Conservation (phyloP, 2,888 invertebrate species). For the Hirtodrosophila histrioides region DNA sequence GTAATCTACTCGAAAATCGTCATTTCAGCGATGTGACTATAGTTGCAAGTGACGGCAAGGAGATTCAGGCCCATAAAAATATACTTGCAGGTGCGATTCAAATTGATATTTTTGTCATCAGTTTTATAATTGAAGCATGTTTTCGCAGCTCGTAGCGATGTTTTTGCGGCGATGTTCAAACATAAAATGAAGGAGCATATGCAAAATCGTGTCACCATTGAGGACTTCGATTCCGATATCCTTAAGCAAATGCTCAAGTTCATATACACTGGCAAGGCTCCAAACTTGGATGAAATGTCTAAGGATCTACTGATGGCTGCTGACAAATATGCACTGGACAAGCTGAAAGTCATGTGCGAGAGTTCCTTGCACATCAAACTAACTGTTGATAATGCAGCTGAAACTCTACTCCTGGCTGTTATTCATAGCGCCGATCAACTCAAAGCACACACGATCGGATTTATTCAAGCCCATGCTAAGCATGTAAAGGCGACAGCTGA, state of each 20-base stretch:
- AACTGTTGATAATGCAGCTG: slow-evolving; percentile 97
- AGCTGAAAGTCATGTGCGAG: slow-evolving; percentile 99
- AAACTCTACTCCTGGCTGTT: slow-evolving; percentile 97
- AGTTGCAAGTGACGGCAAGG: slow-evolving; percentile 91
- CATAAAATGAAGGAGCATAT: slow-evolving; percentile 99
- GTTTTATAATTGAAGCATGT: neutral
- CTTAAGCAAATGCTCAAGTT: slow-evolving; percentile 97
- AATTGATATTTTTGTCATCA: too few species aligned
- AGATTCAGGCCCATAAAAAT: slow-evolving; percentile 98
- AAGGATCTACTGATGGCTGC: slow-evolving; percentile 98
- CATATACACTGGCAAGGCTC: slow-evolving; percentile 97
- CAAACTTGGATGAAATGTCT: slow-evolving; percentile 98
- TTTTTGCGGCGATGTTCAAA: slow-evolving; percentile 99
- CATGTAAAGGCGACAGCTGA: slow-evolving; percentile 99
- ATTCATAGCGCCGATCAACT: slow-evolving; percentile 98
- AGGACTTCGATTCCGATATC: slow-evolving; percentile 98
- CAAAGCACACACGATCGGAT: slow-evolving; percentile 98
- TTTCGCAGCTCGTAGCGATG: slow-evolving; percentile 94
- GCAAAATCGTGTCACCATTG: slow-evolving; percentile 96
- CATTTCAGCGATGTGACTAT: slow-evolving; percentile 98
- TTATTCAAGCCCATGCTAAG: slow-evolving; percentile 98
- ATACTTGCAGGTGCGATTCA: slow-evolving; percentile 87
- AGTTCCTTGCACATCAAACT: slow-evolving; percentile 96
- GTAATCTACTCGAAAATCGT: slow-evolving; percentile 96
- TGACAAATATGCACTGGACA: slow-evolving; percentile 98